A percentile compares a stretch with the other conserved stretches of the same genome.
These are phyloP conservation scores for Ophion obscuratus DNA, from an alignment of 2,888 invertebrate species.

Conservation along the genomic window DNA sequence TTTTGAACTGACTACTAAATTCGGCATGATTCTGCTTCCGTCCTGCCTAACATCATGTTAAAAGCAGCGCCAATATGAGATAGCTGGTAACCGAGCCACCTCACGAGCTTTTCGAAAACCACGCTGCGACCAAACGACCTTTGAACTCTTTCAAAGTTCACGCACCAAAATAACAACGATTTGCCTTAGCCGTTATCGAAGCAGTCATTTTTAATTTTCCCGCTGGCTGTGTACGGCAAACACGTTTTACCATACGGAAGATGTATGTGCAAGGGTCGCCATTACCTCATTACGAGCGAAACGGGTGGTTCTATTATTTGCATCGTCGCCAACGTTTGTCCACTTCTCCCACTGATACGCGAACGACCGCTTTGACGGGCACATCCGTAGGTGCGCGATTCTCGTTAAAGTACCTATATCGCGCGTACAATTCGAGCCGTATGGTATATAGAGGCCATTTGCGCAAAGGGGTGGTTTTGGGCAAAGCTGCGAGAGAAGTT, in stretches of 20 bases:
- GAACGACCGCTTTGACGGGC: conserved; percentile 31
- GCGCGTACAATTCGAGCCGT: not conserved
- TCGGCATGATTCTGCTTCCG: not conserved
- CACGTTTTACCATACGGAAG: not conserved
- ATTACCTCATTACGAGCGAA: conserved; percentile 32
- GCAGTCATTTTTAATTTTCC: not conserved
- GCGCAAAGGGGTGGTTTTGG: conserved; percentile 15
- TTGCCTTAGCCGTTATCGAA: not conserved
- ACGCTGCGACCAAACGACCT: conserved; percentile 8
- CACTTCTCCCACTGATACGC: conserved; percentile 14
- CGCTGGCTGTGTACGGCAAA: not conserved
- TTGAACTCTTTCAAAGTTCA: conserved; percentile 24
- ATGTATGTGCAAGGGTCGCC: conserved; percentile 1
- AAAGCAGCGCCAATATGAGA: conserved; percentile 1
- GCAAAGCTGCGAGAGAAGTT: conserved; percentile 9
- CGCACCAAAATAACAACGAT: conserved; percentile 2
- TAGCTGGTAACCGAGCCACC: not conserved
- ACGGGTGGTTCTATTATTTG: conserved; percentile 26
- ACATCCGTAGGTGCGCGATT: conserved; percentile 7
- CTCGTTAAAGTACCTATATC: not conserved
- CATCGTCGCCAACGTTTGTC: conserved; percentile 25
- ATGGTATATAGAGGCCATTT: conserved; percentile 9
- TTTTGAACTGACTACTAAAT: not conserved
- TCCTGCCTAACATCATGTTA: not conserved
- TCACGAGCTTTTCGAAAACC: not conserved